Percentiles rank a stretch among this genome's conserved stretches.
Evolutionary conservation across 1,140 invertebrate species (phyloP).

Genomic region (Pseudachorutes palmiensis): DNA sequence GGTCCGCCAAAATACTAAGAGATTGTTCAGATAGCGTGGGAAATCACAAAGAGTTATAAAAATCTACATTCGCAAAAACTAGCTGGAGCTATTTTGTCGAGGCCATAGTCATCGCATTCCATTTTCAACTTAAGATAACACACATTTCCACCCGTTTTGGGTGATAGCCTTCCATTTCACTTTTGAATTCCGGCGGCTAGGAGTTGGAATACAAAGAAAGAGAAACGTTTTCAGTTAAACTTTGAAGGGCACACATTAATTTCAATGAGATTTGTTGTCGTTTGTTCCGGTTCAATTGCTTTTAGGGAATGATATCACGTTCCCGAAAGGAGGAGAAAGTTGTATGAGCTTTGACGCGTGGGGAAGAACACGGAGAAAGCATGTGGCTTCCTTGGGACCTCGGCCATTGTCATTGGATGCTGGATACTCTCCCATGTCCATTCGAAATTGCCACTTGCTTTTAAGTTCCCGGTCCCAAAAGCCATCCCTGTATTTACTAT

Average conservation of each 20-base stretch:
- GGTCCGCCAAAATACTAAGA: background rate
- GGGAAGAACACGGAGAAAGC: background rate
- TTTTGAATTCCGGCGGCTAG: no score
- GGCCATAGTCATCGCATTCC: no score
- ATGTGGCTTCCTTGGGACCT: background rate
- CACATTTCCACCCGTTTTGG: no score
- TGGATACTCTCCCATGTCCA: background rate
- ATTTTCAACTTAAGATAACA: no score
- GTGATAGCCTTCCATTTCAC: no score
- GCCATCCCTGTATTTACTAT: background rate
- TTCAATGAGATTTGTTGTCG: background rate
- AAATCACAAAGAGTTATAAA: slow-evolving; percentile 4
- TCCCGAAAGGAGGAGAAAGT: background rate
- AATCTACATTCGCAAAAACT: background rate
- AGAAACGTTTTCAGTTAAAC: no score
- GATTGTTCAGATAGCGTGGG: background rate
- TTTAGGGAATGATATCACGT: background rate
- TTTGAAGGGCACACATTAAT: background rate
- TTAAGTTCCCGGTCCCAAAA: background rate
- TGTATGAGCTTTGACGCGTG: background rate
- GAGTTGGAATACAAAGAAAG: no score
- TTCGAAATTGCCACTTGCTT: no score
- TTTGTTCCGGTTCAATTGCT: background rate
- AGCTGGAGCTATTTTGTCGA: no score
- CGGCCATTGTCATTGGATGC: background rate